Base-by-base conservation (phyloP, 2,888 invertebrate genomes). In the Nineta flava region DNA sequence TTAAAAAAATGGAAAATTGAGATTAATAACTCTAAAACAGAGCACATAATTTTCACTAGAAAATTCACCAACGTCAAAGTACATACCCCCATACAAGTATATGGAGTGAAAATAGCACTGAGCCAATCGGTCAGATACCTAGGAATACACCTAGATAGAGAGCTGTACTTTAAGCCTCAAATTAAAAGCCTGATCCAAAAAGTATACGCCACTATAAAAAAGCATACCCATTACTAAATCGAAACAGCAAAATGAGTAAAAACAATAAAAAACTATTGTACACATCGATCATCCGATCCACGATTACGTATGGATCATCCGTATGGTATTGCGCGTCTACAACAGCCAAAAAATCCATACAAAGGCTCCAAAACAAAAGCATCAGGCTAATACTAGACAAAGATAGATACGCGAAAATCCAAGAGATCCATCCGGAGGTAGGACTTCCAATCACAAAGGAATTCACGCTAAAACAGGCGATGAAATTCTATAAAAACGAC, bases 191-290 rank as follows among this genome's bases (percentile, higher is more conserved):
- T 19, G 1, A 41, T 54, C 0, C 50, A 44, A 43, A 58, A 55
- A 48, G 51, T 2, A 51, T 54, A 9, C 31, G 31, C 5, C 50
- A 54, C 1, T 43, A 49, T 9, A 54, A 49, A 48, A 55, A 55
- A 42, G 6, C 58, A 9, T 58, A 58, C 38, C 53, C 58, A 12
- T 43, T 59, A 21, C 43, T 60, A 49, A 50, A 46, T 0, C 50
- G 51, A 16, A 51, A 53, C 6, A 56, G 55, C 21, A 34, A 34
- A 9, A 10, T 57, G 3, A 51, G 47, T 13, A 46, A 7, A 17
- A 32, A 34, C 2, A 60, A 60, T 16, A 59, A 60, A 53, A 53
- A 49, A 51, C 12, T 58, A 15, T 54, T 60, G 12, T 60, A 60
- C 15, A 57, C 51, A 50, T 52, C 53, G 46, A 50, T 57, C 7